A percentile compares a stretch with the other conserved stretches of the same genome.
These are phyloP conservation scores for Enoplosus armatus DNA, from an alignment of 2,797 vertebrate species.

Conservation along the genomic window DNA sequence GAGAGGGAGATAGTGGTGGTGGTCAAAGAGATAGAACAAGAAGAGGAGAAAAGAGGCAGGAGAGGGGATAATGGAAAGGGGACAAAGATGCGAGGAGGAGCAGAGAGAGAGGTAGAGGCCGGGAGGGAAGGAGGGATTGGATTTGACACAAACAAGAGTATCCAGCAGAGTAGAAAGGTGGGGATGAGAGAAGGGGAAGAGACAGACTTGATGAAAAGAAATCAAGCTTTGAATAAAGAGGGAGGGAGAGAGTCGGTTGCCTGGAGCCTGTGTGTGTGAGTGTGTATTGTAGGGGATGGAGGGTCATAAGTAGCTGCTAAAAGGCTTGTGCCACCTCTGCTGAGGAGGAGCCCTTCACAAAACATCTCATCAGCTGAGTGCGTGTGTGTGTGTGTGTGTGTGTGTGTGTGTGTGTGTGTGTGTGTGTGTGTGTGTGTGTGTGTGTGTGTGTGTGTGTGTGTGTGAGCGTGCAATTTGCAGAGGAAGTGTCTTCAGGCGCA, in stretches of 20 bases:
- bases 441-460: constrained; percentile 45
- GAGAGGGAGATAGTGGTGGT: constrained; percentile 46
- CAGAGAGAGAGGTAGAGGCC: constrained; percentile 48
- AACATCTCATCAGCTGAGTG: constrained; percentile 76
- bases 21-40: constrained; percentile 66
- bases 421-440: constrained; percentile 45
- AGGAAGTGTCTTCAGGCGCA: constrained; percentile 74
- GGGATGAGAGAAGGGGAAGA: constrained; percentile 72
- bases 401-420: constrained; percentile 42
- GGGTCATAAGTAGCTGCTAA: constrained; percentile 82
- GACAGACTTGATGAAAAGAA: constrained; percentile 78
- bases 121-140: constrained; percentile 66
- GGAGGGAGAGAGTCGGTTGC: constrained; percentile 61
- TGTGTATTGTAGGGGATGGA: constrained; percentile 70
- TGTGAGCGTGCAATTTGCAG: constrained; percentile 54
- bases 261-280: constrained; percentile 65
- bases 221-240: constrained; percentile 73
- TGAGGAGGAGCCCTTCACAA: constrained; percentile 71
- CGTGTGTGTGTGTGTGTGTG: constrained; percentile 41
- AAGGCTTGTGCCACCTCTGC: constrained; percentile 82
- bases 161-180: constrained; percentile 77
- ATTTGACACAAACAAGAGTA: constrained; percentile 75
- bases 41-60: constrained; percentile 54
- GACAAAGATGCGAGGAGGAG: constrained; percentile 72
- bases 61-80: constrained; percentile 68